Evolutionary conservation across 2,888 invertebrate genomes (phyloP).

Genomic region (Drosophila mayaguana): DNA sequence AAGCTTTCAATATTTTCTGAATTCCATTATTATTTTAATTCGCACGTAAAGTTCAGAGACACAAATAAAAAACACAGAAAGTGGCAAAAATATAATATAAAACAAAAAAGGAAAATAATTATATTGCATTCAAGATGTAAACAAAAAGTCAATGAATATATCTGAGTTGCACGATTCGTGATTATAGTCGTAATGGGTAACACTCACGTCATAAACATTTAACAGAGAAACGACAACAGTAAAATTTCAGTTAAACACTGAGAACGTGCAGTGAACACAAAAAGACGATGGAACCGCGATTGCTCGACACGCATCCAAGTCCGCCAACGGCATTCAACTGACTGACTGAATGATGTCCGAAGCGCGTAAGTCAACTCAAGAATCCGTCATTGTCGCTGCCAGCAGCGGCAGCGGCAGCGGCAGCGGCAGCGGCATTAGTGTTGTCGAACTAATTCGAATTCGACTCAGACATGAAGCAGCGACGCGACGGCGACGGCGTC

Average conservation of each 20-base stretch:
- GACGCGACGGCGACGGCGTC: not conserved
- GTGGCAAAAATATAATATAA: not conserved
- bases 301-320: slow-evolving; percentile 65
- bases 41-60: slow-evolving; percentile 30
- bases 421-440: not conserved
- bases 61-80: not conserved
- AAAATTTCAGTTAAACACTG: slow-evolving; percentile 11
- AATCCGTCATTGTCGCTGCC: slow-evolving; percentile 30
- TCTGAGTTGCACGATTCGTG: not conserved
- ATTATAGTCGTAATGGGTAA: slow-evolving; percentile 8
- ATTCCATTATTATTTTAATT: slow-evolving; percentile 41
- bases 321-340: slow-evolving; percentile 75
- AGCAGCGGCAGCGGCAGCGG: not conserved
- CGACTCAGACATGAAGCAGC: slow-evolving; percentile 9
- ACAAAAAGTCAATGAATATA: slow-evolving; percentile 9
- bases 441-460: slow-evolving; percentile 11
- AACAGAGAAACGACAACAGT: slow-evolving; percentile 35
- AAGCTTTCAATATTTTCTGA: slow-evolving; percentile 8
- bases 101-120: too few relatives aligned
- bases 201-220: slow-evolving; percentile 66
- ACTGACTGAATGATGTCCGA: slow-evolving; percentile 70
- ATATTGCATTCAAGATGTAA: slow-evolving; percentile 10
- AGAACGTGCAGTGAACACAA: slow-evolving; percentile 6
- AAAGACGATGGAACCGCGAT: slow-evolving; percentile 7
- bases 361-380: slow-evolving; percentile 42